These are phyloP conservation scores for Zygothrica quintamaculata DNA, from an alignment of 2,888 invertebrate species.

Conservation along the genomic window DNA sequence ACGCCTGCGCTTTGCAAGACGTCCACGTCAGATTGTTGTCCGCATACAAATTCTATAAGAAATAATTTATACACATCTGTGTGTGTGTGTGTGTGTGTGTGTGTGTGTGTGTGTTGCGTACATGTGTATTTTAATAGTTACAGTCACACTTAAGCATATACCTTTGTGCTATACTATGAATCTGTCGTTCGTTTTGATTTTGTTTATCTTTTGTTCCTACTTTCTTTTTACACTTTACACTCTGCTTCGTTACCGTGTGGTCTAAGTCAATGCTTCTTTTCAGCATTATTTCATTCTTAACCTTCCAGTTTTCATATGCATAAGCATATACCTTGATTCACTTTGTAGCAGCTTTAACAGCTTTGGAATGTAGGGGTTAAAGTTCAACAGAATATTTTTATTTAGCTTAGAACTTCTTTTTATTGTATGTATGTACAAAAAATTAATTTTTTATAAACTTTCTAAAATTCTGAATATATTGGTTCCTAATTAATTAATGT, in stretches of 20 bases:
- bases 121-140: slow-evolving; percentile 1
- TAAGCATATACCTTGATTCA: too few relatives aligned
- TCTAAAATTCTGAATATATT: too few relatives aligned
- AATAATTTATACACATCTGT: slow-evolving; percentile 4
- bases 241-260: slow-evolving; percentile 8
- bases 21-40: slow-evolving; percentile 65
- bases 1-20: slow-evolving; percentile 64
- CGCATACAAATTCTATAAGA: slow-evolving; percentile 39
- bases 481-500: too few relatives aligned
- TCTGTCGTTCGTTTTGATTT: slow-evolving; percentile 38
- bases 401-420: neutral
- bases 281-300: too few relatives aligned
- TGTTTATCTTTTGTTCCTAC: slow-evolving; percentile 70
- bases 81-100: slow-evolving; percentile 2
- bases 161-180: slow-evolving; percentile 52
- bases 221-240: slow-evolving; percentile 68
- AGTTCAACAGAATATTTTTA: neutral
- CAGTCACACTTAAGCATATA: slow-evolving; percentile 10
- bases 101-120: neutral
- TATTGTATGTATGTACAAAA: too few relatives aligned
- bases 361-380: neutral
- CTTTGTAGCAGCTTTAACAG: too few relatives aligned
- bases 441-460: neutral
- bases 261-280: slow-evolving; percentile 25
- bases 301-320: too few relatives aligned